Base-by-base conservation (phyloP, 1,140 invertebrate genomes). In the Brachionus angularis region DNA sequence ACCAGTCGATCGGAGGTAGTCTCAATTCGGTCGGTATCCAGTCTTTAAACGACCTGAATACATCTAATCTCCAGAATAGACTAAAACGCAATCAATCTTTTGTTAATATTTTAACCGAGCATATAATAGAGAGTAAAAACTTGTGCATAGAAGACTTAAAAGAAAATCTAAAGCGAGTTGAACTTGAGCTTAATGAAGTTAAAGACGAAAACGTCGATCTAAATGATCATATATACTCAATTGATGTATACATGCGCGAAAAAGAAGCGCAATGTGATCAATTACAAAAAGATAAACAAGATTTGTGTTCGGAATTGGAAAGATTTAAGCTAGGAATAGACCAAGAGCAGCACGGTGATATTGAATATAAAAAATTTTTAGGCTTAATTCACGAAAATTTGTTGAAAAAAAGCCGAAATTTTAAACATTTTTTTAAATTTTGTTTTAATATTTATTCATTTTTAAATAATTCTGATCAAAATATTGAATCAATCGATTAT, bases 231-330 rank as follows among this genome's bases (percentile, higher is more conserved):
- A 67, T 67, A 16, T 67, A 67, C 25, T 67, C 62, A 33, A 50
- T 67, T 47, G 62, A 67, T 67, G 62, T 67, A 3, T 67, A 67
- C 16, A 67, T 67, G 62, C 21, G 62, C 18, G 62, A 67, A 50
- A 67, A 67, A 67, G 62, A 67, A 27, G 42, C 42, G 16, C 29
- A 67, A 23, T 67, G 62, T 33, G 62, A 67, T 7, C 42, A 67
- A 18, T 23, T 67, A 7, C 33, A 67, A 67, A 67, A 31, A 36
- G 42, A 47, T 34, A 67, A 67, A 33, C 39, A 67, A 1, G 62
- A 67, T 10, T 47, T 58, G 33, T n/a, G n/a, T n/a, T n/a, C n/a
- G n/a, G n/a, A n/a, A n/a, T n/a, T n/a, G n/a, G n/a, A n/a, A n/a
- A n/a, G n/a, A n/a, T n/a, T n/a, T n/a, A n/a, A n/a, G n/a, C n/a